Percentiles rank a stretch among this genome's conserved stretches.
Conservation (phyloP, 2,113 vertebrate species). For the Parotia lawesii region DNA sequence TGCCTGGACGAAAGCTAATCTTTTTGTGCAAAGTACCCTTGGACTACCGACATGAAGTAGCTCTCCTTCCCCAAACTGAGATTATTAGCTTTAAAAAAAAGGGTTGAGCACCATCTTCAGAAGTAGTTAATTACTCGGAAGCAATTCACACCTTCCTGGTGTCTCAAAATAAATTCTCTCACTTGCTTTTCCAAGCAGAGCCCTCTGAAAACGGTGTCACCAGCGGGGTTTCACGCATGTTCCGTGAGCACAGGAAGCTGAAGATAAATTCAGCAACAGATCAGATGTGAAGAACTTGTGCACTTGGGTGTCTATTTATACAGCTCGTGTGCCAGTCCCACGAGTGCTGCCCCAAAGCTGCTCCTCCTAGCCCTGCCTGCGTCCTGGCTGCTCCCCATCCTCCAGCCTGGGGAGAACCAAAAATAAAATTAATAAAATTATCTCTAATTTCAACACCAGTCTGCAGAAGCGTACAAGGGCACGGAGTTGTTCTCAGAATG, state of each 20-base stretch:
- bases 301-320: neutral
- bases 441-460: neutral
- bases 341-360: accelerated
- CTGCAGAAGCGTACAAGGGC: neutral
- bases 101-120: neutral
- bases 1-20: neutral
- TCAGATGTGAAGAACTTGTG: neutral
- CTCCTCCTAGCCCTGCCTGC: neutral
- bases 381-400: accelerated
- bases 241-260: slow-evolving; percentile 19
- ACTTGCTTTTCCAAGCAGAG: slow-evolving; percentile 1
- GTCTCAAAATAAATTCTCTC: slow-evolving; percentile 12
- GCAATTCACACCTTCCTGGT: neutral
- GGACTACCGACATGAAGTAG: neutral
- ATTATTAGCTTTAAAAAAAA: neutral
- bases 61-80: neutral
- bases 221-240: accelerated
- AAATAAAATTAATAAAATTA: accelerated
- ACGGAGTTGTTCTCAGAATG: neutral
- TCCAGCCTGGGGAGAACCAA: neutral
- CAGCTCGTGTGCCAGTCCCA: neutral
- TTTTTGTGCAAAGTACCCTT: neutral
- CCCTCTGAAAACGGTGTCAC: neutral
- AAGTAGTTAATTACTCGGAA: neutral
- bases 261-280: slow-evolving; percentile 10